phyloP scores from a whole-genome alignment of 1,140 invertebrate genomes.

The Drosophila persimilis region DNA sequence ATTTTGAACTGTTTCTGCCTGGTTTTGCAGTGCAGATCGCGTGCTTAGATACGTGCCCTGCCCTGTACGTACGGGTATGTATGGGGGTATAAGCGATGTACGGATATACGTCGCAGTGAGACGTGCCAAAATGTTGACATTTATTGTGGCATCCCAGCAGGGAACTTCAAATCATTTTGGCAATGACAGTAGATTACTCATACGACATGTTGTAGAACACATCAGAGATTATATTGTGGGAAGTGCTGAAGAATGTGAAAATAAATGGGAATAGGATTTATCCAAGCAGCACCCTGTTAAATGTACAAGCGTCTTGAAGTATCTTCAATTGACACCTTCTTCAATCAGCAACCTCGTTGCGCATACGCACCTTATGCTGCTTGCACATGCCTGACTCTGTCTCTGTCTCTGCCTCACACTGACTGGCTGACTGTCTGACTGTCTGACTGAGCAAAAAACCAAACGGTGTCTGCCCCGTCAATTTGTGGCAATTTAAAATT shows the following conservation, averaged over 20 bases:
- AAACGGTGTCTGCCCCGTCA: slow-evolving; percentile 7
- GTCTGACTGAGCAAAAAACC: slow-evolving; percentile 3
- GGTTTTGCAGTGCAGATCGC: slow-evolving; percentile 42
- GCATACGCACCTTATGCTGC: slow-evolving; percentile 30
- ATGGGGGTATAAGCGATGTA: slow-evolving; percentile 11
- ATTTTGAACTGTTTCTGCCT: slow-evolving; percentile 39
- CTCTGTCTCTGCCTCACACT: not conserved
- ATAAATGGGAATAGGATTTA: not conserved
- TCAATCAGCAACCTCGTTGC: not conserved
- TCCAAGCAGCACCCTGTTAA: not conserved
- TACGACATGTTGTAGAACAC: slow-evolving; percentile 18
- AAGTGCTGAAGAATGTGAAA: not conserved
- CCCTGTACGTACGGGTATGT: slow-evolving; percentile 28
- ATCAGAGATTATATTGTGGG: not conserved
- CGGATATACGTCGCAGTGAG: slow-evolving; percentile 26
- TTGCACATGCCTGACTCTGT: slow-evolving; percentile 14
- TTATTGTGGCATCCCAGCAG: slow-evolving; percentile 12
- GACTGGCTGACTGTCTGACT: slow-evolving; percentile 5
- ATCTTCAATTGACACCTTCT: not conserved
- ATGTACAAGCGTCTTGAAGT: no score
- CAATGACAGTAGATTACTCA: slow-evolving; percentile 26
- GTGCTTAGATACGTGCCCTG: slow-evolving; percentile 46
- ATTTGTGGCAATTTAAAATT: slow-evolving; percentile 61
- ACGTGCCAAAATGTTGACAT: slow-evolving; percentile 41
- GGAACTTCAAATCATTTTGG: slow-evolving; percentile 16